Conservation (phyloP, 2,797 vertebrate species). For the Melopsittacus undulatus region DNA sequence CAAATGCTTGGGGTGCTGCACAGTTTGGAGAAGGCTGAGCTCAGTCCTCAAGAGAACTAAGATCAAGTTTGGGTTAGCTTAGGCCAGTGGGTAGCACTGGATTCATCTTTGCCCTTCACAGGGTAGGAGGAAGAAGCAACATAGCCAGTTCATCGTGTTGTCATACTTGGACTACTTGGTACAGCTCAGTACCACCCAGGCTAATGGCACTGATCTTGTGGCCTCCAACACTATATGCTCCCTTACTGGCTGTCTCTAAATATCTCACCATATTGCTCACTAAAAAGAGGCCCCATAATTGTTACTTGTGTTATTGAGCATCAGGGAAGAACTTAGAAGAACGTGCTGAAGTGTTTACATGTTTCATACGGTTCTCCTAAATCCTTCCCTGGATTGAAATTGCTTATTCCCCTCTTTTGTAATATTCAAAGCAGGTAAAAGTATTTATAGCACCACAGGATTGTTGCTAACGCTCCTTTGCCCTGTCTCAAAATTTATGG, state of each 20-base stretch:
- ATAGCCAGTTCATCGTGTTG: fast-evolving
- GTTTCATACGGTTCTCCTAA: neutral
- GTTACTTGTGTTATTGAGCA: neutral
- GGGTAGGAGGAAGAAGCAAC: neutral
- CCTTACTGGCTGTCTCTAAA: neutral
- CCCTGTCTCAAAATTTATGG: slow-evolving; percentile 24
- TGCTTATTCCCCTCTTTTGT: neutral
- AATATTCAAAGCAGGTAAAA: slow-evolving; percentile 26
- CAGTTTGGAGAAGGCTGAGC: neutral
- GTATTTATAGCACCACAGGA: neutral
- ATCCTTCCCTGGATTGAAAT: neutral
- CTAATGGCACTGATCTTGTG: neutral
- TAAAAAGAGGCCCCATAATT: neutral
- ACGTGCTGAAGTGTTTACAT: neutral
- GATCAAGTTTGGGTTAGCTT: neutral
- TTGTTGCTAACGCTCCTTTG: neutral
- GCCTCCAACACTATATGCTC: neutral
- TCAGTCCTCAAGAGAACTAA: neutral
- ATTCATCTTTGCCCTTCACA: neutral
- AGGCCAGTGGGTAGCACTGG: neutral
- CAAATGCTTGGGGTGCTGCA: neutral
- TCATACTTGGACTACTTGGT: neutral
- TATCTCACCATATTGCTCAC: neutral
- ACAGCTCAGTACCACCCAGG: fast-evolving
- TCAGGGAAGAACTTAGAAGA: neutral